Evolutionary conservation across 2,113 vertebrate species (phyloP).

Genomic region (Theristicus caerulescens): DNA sequence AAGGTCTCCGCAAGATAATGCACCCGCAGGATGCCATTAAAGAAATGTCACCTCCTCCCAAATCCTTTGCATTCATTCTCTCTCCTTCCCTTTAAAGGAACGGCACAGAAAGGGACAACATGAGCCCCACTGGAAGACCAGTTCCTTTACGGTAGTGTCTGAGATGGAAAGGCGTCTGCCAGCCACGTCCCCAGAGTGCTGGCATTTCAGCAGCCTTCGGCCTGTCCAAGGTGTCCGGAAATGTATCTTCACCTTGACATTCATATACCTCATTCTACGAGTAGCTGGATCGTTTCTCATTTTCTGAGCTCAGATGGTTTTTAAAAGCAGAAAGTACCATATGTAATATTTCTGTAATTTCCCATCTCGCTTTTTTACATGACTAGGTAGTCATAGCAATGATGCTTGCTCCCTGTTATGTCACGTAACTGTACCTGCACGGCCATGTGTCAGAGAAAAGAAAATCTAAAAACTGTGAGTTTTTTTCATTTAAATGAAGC

Average conservation of each 20-base stretch:
- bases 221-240: neutral
- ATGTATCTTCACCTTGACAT: neutral
- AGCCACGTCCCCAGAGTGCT: neutral
- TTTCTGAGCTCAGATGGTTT: neutral
- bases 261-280: neutral
- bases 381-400: neutral
- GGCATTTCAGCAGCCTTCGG: neutral
- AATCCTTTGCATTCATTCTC: neutral
- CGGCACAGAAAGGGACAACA: neutral
- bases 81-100: neutral
- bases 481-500: neutral
- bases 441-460: neutral
- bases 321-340: neutral
- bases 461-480: neutral
- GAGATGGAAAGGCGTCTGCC: neutral
- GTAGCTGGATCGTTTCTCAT: neutral
- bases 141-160: neutral
- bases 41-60: constrained; percentile 31
- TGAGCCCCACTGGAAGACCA: neutral
- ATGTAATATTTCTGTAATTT: neutral
- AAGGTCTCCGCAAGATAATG: neutral
- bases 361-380: neutral
- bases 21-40: neutral
- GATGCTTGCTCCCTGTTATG: neutral
- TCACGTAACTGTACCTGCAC: neutral